Conservation (phyloP, 23 tunicate species). For the Aplidium turbinatum region DNA sequence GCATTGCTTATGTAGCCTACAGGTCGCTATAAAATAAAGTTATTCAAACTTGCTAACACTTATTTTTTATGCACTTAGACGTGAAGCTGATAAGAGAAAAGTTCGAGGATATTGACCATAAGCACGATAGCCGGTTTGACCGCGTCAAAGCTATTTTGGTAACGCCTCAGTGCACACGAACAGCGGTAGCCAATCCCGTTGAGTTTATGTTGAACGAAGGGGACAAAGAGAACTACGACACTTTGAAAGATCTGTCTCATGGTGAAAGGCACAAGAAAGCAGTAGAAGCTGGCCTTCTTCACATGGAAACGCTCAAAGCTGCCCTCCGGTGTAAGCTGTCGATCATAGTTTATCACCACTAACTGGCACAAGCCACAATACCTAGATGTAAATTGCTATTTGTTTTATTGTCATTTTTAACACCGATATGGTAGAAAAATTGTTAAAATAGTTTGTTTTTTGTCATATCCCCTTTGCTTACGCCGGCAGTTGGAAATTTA, state of each 20-base stretch:
- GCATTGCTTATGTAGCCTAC: too few species aligned
- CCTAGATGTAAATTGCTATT: too few species aligned
- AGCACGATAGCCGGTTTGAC: conserved; percentile 46
- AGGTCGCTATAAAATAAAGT: too few species aligned
- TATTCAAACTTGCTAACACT: too few species aligned
- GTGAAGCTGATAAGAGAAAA: conserved; percentile 62
- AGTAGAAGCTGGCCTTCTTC: conserved; percentile 55
- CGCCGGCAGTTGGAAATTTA: too few species aligned
- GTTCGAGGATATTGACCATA: conserved; percentile 46
- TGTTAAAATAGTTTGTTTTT: too few species aligned
- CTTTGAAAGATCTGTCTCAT: conserved; percentile 65
- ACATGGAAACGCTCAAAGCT: conserved; percentile 47
- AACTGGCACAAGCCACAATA: too few species aligned
- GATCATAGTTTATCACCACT: too few species aligned
- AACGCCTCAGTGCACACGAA: conserved; percentile 91
- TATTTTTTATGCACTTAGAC: conserved; percentile 45
- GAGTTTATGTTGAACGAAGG: conserved; percentile 95
- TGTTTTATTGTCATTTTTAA: too few species aligned
- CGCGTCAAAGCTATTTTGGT: conserved; percentile 53
- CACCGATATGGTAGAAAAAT: too few species aligned
- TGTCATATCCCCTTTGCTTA: too few species aligned
- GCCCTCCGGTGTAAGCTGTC: conserved; percentile 78
- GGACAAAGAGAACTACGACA: conserved; percentile 63
- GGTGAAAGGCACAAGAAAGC: conserved; percentile 77
- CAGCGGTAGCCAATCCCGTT: conserved; percentile 92